Base-by-base conservation (phyloP, 2,113 vertebrate species). In the Agapornis roseicollis region DNA sequence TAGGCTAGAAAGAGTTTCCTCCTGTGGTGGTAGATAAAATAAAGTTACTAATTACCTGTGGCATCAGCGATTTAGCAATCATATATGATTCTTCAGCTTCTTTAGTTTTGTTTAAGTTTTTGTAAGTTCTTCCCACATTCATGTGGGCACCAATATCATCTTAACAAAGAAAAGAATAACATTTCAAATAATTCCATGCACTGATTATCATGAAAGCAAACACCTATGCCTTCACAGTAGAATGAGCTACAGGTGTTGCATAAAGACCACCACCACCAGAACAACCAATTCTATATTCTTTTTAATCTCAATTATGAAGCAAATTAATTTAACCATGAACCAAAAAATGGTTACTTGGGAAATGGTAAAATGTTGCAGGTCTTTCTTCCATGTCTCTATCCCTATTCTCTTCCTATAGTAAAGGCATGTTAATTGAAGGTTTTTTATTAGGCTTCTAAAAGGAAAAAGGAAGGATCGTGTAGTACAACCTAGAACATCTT, bases 71-170 rank as follows among this genome's bases (percentile, higher is more conserved):
- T 89, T 99, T 99, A 71, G 99, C 99, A 90, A 99, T 98, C 98
- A 99, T 93, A 46, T 99, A 99, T 33, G 99, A 99, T 66, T 99
- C 98, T 96, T 99, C 99, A 4, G 99, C 99, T 97, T 99, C 99
- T 98, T 97, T 99, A 85, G 99, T 99, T 96, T 96, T 98, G 97
- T 99, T 99, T 91, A 99, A 95, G 96, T 99, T 99, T 98, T 99
- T 99, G 72, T 99, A 99, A 85, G 99, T 99, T 98, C 99, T 98
- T 97, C 99, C 99, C 80, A 99, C 99, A 65, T 99, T 99, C 99
- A 99, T 99, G 92, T 99, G 99, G 71, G 99, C 99, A 53, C 99
- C 99, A 49, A 99, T 99, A 95, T 99, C 99, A 98, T 99, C 99
- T 98, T 92, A 89, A 96, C 82, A 52, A 35, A 85, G 42, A 95